Evolutionary conservation across 2,113 vertebrate genomes (phyloP), one percentile per base, ranked within the genome.

Genomic region (Cyprinus carpio): DNA sequence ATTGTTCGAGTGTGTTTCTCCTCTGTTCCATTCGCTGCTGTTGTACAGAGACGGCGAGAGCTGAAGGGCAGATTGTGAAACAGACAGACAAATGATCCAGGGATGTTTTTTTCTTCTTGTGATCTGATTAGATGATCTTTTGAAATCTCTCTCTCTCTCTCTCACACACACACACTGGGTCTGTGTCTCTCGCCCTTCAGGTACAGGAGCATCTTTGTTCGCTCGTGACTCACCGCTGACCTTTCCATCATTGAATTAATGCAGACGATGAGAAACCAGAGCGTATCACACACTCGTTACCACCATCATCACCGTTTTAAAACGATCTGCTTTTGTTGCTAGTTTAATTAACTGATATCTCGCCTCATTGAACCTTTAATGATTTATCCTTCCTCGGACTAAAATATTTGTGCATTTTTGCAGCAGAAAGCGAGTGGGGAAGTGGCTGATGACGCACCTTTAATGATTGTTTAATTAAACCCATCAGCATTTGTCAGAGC

Each of bases 351-450:
- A 74, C 71, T 74, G 23, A 74, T 46, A 74, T 25, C 71, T 25
- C 6, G 40, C 71, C 71, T 74, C 71, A 74, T 74, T 46, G 40
- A 74, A 46, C 23, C 71, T 46, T 46, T 74, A 74, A 74, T 74
- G 71, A n/a, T 46, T 46, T 74, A 7, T 74, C 25, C n/a, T 4
- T 15, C 40, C 71, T 74, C 71, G 9, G n/a, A 25, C 46, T 74
- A 7, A 40, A 71, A 71, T 71, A 37, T 71, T 71, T 40, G 16
- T 71, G 11, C 9, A 71, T 40, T 23, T 71, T 40, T 34, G 29
- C 13, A 31, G 4, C 62, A 8, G 8, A 40, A 40, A 40, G 7
- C 37, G 37, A 40, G 37, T 40, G 37, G 37, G 12, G 6, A 29
- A 3, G 20, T 3, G 67, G 16, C 62, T 65, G 71, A 10, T 25